Evolutionary conservation across 2,113 vertebrate genomes (phyloP).

Genomic region (Gorilla gorilla): DNA sequence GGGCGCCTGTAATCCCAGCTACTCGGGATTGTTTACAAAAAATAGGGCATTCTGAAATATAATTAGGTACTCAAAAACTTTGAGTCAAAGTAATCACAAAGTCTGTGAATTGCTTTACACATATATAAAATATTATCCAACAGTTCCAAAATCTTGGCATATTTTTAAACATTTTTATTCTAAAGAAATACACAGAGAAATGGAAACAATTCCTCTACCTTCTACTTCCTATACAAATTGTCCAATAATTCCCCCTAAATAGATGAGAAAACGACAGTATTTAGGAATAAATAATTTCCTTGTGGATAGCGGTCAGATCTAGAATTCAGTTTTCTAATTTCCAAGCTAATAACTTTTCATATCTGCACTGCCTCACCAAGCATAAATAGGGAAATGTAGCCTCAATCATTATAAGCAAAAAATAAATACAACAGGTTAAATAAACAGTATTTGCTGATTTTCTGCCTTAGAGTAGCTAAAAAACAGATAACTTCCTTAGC

Average conservation of each 20-base stretch:
- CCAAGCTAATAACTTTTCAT: slow-evolving; percentile 21
- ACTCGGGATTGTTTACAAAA: neutral
- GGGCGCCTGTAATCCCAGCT: no score
- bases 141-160: slow-evolving; percentile 23
- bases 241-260: neutral
- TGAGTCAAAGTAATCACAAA: neutral
- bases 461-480: neutral
- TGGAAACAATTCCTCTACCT: neutral
- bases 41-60: slow-evolving; percentile 2
- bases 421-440: neutral
- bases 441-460: neutral
- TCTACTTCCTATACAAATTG: slow-evolving; percentile 23
- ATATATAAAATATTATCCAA: slow-evolving; percentile 12
- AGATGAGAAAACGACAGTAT: neutral
- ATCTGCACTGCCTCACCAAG: neutral
- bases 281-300: slow-evolving; percentile 20
- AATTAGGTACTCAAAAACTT: neutral
- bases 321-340: slow-evolving; percentile 50
- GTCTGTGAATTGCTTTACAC: slow-evolving; percentile 22
- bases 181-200: neutral
- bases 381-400: neutral
- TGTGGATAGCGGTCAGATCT: neutral
- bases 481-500: neutral
- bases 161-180: slow-evolving; percentile 21
- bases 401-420: neutral